Evolutionary conservation across 2,113 vertebrate genomes (phyloP), one percentile per base, ranked within the genome.

Genomic region (Myrmecobius fasciatus): DNA sequence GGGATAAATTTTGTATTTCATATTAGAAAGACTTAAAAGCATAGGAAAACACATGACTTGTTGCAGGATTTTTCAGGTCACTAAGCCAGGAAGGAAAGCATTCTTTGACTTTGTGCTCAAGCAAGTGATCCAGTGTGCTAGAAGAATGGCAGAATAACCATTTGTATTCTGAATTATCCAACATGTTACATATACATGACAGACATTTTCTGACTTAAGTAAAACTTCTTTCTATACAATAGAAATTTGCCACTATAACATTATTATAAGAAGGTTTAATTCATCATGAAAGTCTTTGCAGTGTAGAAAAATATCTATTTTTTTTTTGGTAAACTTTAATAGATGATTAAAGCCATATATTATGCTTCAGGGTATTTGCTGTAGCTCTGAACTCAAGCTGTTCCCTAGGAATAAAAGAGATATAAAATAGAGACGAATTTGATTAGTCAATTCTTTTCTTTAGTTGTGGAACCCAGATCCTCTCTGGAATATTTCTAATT

Each of bases 401-500:
- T 31, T 53, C n/a, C 95, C 28, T 11, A 93, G 25, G 83, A 25
- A 92, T 91, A 88, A 89, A 28, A 94, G 51, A 94, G 36, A 92
- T 75, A 51, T 46, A 91, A 96, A 96, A 95, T 51, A 9, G 0
- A 93, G 89, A 93, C 47, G 92, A 91, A 89, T 93, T 75, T 95
- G 48, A 95, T 96, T 93, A 93, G 89, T 92, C 52, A 96, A 5
- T 93, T 95, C 54, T 95, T 97, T 83, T 83, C 49, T 51, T 96
- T 96, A 52, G 91, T 75, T 43, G 56, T 46, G 31, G 47, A 92
- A 89, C n/a, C 91, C 47, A 96, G 53, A 25, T 47, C 49, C 11
- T 2, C 91, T 94, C 22, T 83, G 94, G 92, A 96, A 92, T 92
- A 92, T 93, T 91, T 96, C 52, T 97, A 48, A 94, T 96, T n/a